Evolutionary conservation across 2,888 invertebrate species (phyloP).

Genomic region (Scaptomyza flava): DNA sequence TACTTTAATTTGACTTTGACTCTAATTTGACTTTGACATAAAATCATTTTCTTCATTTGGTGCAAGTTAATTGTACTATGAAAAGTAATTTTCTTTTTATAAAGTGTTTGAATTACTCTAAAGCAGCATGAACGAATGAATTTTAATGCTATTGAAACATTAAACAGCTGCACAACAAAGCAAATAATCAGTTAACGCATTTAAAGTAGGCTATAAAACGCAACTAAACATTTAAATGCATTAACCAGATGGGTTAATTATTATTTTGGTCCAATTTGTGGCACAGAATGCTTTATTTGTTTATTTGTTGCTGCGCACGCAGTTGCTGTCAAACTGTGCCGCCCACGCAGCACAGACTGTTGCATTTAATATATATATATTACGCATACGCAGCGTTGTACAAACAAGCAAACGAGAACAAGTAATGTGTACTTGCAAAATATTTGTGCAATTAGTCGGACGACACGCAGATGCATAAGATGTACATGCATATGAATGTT

Average conservation of each 20-base stretch:
- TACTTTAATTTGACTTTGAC: too few relatives aligned
- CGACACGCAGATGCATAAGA: constrained; percentile 26
- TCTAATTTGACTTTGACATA: too few relatives aligned
- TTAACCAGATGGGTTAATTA: constrained; percentile 9
- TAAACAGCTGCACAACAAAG: not conserved
- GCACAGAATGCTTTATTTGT: constrained; percentile 42
- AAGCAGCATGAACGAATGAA: not conserved
- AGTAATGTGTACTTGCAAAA: constrained; percentile 24
- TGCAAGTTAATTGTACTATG: too few relatives aligned
- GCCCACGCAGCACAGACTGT: constrained; percentile 30
- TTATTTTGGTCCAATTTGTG: constrained; percentile 26
- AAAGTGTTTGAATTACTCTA: not conserved
- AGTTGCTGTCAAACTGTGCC: constrained; percentile 40
- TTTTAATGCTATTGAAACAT: constrained; percentile 2
- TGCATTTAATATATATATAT: constrained; percentile 39
- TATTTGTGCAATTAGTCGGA: constrained; percentile 43
- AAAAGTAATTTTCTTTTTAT: too few relatives aligned
- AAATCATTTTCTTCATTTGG: too few relatives aligned
- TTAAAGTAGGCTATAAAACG: not conserved
- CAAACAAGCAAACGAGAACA: constrained; percentile 36
- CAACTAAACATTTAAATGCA: not conserved
- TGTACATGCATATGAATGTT: not conserved
- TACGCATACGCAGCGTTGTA: constrained; percentile 66
- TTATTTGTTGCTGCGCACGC: constrained; percentile 5
- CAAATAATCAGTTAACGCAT: not conserved